Base-by-base conservation (phyloP, 2,888 invertebrate species). In the Ceratothoa steindachneri region DNA sequence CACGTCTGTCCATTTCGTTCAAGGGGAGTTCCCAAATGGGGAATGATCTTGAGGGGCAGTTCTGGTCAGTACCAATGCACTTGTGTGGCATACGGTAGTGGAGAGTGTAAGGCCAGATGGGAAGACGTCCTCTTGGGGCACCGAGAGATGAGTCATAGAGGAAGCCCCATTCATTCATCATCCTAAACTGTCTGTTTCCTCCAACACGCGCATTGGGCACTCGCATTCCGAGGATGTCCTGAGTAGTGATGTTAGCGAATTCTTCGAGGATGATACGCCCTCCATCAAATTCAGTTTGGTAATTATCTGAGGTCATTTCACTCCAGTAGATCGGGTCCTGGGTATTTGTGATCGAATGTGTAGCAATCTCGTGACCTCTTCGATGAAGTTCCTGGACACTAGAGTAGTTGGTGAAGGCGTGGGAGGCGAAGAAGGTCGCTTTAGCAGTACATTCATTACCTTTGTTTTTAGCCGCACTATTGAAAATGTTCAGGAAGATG, bases 371-470 rank as follows among this genome's bases (percentile, higher is more conserved):
- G 83, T 96, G 94, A 60, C 95, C 95, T 80, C 91, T 90, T 81
- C 92, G 91, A 71, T 93, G 93, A 70, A 97, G 87, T 82, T 92
- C 88, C 84, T 97, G 95, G 24, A 95, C 91, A 89, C 93, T 93
- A 81, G 91, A 93, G 86, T 97, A 97, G 86, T 97, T 95, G 83
- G 95, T 95, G 87, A 86, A 91, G 81, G 89, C 88, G 84, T 97
- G 97, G 7, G 95, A 92, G 80, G 95, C 88, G 86, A 96, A 97
- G 88, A 96, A 97, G 1, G 97, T 97, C 76, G 95, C 95, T 81
- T 89, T 90, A 80, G 95, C 90, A 15, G 90, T 88, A 82, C 96
- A 97, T 19, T 92, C 93, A 83, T 96, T 95, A 65, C 90, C 78
- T 88, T 89, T 70, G 70, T 79, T 73, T 65, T 75, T 79, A 55